These are phyloP conservation scores for Microctonus aethiopoides DNA, from an alignment of 2,888 invertebrate species.

Conservation along the genomic window DNA sequence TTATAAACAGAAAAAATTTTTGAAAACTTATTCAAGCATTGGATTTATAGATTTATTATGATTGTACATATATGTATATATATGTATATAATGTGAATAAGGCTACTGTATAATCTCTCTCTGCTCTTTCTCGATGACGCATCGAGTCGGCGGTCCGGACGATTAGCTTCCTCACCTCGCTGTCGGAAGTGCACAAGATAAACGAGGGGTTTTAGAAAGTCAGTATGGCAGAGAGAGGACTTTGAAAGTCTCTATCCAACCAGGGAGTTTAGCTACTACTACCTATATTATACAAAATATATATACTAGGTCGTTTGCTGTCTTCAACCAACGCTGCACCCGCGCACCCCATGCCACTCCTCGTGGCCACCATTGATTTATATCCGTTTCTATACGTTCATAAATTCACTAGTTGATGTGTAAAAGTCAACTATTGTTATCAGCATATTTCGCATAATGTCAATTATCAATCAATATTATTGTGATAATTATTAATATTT, in stretches of 20 bases:
- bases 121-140: constrained; percentile 20
- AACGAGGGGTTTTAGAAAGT: constrained; percentile 37
- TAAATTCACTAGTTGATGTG: constrained; percentile 36
- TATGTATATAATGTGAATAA: background rate
- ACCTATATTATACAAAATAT: background rate
- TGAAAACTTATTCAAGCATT: background rate
- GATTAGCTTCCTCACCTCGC: constrained; percentile 38
- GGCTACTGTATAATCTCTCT: background rate
- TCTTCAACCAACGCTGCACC: constrained; percentile 31
- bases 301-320: background rate
- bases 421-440: constrained; percentile 24
- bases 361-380: constrained; percentile 35
- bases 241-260: constrained; percentile 29
- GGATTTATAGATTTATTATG: background rate
- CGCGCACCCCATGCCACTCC: constrained; percentile 28
- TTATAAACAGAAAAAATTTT: too few relatives aligned
- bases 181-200: constrained; percentile 40
- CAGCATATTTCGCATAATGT: background rate
- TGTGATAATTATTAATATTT: background rate
- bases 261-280: constrained; percentile 29
- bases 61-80: background rate
- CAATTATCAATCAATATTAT: background rate
- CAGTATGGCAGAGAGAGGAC: constrained; percentile 7
- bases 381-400: constrained; percentile 32
- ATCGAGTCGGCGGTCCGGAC: constrained; percentile 32